These are phyloP conservation scores for Dendrocopos noguchii DNA, from an alignment of 2,113 vertebrate genomes.

Conservation along the genomic window DNA sequence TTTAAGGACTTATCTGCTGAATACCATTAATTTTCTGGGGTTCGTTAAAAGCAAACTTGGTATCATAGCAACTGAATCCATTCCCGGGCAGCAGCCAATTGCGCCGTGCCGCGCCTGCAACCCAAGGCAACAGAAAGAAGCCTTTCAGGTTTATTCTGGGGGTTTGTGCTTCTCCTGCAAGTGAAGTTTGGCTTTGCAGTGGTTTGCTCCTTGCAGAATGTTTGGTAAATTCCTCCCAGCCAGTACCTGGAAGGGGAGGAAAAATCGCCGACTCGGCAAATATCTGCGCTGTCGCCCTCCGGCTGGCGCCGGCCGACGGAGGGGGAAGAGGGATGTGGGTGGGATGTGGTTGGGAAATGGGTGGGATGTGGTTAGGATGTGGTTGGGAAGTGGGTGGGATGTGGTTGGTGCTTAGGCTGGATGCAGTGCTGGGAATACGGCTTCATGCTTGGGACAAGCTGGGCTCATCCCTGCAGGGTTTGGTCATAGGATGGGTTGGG, in stretches of 20 bases:
- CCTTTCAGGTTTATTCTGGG: conserved; percentile 50
- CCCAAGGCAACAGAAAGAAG: conserved; percentile 46
- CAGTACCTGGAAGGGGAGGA: not conserved
- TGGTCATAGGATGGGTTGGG: no score
- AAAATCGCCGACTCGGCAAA: not conserved
- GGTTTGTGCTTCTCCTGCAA: not conserved
- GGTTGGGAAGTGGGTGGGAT: no score
- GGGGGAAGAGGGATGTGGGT: not conserved
- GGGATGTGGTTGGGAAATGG: no score
- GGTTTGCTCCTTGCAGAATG: not conserved
- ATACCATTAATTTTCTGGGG: conserved; percentile 75
- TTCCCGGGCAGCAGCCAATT: conserved; percentile 64
- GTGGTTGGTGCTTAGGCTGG: not conserved
- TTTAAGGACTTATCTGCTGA: conserved; percentile 69
- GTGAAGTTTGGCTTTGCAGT: conserved; percentile 35
- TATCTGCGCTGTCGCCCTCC: no score
- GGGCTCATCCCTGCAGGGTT: accelerated
- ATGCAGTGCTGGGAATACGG: accelerated
- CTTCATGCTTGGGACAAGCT: accelerated
- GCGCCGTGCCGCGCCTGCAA: conserved; percentile 1
- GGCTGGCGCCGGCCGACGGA: accelerated
- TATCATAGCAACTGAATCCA: conserved; percentile 71
- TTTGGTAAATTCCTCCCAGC: not conserved
- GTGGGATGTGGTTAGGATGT: no score
- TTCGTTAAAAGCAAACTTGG: conserved; percentile 75